phyloP scores from a whole-genome alignment of 53 echinoderm and acorn worm species.

The Actinopyga echinites region DNA sequence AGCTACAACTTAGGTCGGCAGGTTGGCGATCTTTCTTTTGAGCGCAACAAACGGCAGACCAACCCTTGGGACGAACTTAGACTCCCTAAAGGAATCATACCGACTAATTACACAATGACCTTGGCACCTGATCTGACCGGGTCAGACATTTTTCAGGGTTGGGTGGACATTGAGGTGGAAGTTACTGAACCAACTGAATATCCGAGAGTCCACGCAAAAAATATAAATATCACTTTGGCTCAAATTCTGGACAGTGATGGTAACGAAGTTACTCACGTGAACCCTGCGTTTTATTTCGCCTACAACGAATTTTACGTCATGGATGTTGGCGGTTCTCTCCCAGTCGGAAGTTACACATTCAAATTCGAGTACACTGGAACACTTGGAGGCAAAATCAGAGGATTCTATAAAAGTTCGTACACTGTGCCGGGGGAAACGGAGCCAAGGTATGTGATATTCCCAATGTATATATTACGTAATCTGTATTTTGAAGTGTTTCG shows the following conservation, averaged over 20 bases:
- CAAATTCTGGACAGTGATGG: background rate
- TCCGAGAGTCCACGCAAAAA: conserved; percentile 16
- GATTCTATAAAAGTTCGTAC: conserved; percentile 65
- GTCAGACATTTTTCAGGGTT: background rate
- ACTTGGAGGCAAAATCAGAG: conserved; percentile 18
- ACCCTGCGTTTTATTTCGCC: background rate
- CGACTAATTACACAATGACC: background rate
- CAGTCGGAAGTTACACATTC: conserved; percentile 4
- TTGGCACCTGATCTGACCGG: conserved; percentile 24
- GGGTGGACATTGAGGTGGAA: background rate
- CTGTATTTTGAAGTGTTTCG: no score
- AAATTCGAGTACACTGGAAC: conserved; percentile 15
- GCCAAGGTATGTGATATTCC: conserved; percentile 41
- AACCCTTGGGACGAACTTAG: conserved; percentile 6
- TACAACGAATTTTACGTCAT: conserved; percentile 31
- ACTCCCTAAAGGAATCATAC: background rate
- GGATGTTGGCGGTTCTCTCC: conserved; percentile 1
- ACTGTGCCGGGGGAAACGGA: conserved; percentile 38
- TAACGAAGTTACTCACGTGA: background rate
- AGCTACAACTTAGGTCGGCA: background rate
- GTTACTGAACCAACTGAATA: background rate
- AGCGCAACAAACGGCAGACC: background rate
- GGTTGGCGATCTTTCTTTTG: background rate
- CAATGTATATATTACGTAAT: no score
- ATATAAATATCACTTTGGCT: conserved; percentile 11